Conservation (phyloP, 1,140 invertebrate species). For the Acromyrmex charruanus region DNA sequence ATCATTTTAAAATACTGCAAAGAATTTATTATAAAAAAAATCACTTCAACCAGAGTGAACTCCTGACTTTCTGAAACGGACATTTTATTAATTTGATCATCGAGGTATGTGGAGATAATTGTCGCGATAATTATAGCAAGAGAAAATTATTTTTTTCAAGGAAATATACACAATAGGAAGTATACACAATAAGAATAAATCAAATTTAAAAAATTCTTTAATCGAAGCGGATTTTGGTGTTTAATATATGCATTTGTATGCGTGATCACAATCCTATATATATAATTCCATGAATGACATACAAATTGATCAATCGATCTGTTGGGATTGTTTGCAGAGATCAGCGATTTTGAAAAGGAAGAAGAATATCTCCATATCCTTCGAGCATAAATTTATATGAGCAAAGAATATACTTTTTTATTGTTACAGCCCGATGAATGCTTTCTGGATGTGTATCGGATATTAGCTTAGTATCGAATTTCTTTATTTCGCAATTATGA, state of each 20-base stretch:
- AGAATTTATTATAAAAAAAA: no score
- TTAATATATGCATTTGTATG: not conserved
- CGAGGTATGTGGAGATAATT: no score
- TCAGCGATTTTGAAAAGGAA: slow-evolving; percentile 25
- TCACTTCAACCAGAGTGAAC: no score
- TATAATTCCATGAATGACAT: not conserved
- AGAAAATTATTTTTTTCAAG: no score
- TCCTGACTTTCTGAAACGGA: no score
- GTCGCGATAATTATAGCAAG: no score
- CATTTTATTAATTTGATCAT: no score
- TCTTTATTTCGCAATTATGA: slow-evolving; percentile 11
- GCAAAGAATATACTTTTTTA: slow-evolving; percentile 20
- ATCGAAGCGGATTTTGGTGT: no score
- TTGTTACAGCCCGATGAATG: slow-evolving; percentile 29
- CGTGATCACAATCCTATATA: not conserved
- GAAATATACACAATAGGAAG: no score
- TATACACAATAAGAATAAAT: no score
- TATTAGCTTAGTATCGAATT: slow-evolving; percentile 19
- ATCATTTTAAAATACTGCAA: no score
- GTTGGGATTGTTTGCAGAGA: not conserved
- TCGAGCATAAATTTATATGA: slow-evolving; percentile 39
- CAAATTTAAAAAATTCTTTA: no score
- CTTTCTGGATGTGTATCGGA: slow-evolving; percentile 11
- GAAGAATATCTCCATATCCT: slow-evolving; percentile 33
- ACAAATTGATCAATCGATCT: slow-evolving; percentile 12